A percentile compares a stretch with the other conserved stretches of the same genome.
These are phyloP conservation scores for Branchipolynoe longqiensis DNA, from an alignment of 2,888 invertebrate genomes.

Conservation along the genomic window DNA sequence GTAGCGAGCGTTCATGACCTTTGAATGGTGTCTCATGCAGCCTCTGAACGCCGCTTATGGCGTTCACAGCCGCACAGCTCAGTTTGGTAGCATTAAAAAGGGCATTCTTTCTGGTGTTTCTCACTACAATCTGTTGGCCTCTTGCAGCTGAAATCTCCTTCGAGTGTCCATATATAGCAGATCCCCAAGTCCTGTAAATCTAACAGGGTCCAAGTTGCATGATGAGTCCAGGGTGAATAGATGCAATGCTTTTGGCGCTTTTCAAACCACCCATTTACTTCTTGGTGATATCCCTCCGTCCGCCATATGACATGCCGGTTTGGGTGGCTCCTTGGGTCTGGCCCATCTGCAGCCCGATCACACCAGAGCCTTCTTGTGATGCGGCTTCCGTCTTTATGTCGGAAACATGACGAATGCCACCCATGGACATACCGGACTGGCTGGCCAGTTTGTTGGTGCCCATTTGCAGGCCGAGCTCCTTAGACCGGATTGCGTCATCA, in stretches of 20 bases:
- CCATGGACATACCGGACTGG: slow-evolving; percentile 79
- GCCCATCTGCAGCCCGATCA: slow-evolving; percentile 76
- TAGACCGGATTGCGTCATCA: slow-evolving; percentile 50
- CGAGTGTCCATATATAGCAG: slow-evolving; percentile 35
- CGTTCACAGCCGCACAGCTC: no score
- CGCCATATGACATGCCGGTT: slow-evolving; percentile 70
- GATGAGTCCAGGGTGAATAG: background rate
- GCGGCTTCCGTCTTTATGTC: slow-evolving; percentile 77
- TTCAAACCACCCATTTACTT: slow-evolving; percentile 18
- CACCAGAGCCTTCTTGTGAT: slow-evolving; percentile 69
- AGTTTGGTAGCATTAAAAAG: no score
- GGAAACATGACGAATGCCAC: slow-evolving; percentile 78
- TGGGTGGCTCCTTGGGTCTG: slow-evolving; percentile 74
- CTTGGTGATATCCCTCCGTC: slow-evolving; percentile 58
- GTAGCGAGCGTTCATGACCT: no score
- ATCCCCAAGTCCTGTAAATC: background rate
- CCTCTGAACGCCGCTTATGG: no score
- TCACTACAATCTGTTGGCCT: no score
- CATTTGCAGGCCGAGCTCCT: slow-evolving; percentile 64
- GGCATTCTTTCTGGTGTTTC: no score
- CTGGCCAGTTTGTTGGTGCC: slow-evolving; percentile 77
- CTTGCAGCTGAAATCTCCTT: no score
- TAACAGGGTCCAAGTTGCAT: background rate
- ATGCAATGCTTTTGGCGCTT: background rate
- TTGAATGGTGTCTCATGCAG: no score